phyloP scores from a whole-genome alignment of 2,888 invertebrate species.

The Orchestes rusci region DNA sequence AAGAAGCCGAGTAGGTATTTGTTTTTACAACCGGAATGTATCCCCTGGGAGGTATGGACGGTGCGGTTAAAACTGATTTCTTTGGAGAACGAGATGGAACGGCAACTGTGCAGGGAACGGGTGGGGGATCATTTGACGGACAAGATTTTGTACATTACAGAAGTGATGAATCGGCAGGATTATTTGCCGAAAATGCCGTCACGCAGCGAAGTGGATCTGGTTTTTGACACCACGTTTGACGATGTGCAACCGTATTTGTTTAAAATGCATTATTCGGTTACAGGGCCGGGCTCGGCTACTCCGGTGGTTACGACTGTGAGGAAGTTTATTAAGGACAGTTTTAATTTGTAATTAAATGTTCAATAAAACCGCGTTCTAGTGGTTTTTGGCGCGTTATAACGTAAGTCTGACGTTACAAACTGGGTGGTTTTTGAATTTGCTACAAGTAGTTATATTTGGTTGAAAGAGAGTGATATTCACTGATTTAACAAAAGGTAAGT shows the following conservation, averaged over 20 bases:
- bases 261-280: conserved; percentile 78
- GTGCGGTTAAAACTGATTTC: conserved; percentile 83
- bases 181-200: conserved; percentile 95
- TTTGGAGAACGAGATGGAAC: conserved; percentile 78
- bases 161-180: conserved; percentile 91
- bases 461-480: no score
- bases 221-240: conserved; percentile 87
- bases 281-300: conserved; percentile 63
- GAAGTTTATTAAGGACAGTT: conserved; percentile 80
- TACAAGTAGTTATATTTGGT: no score
- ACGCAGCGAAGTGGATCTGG: conserved; percentile 83
- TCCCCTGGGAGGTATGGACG: conserved; percentile 99
- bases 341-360: conserved; percentile 65
- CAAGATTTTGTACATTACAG: conserved; percentile 89
- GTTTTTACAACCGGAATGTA: conserved; percentile 75
- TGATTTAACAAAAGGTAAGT: no score
- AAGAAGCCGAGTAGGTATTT: conserved; percentile 85
- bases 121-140: conserved; percentile 84
- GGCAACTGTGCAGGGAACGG: conserved; percentile 80
- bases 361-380: no score
- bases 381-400: no score
- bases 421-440: no score
- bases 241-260: conserved; percentile 97
- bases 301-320: conserved; percentile 86
- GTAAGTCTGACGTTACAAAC: no score